Base-by-base conservation (phyloP, 64 coral and sea anemone species). In the Montipora efflorescens region DNA sequence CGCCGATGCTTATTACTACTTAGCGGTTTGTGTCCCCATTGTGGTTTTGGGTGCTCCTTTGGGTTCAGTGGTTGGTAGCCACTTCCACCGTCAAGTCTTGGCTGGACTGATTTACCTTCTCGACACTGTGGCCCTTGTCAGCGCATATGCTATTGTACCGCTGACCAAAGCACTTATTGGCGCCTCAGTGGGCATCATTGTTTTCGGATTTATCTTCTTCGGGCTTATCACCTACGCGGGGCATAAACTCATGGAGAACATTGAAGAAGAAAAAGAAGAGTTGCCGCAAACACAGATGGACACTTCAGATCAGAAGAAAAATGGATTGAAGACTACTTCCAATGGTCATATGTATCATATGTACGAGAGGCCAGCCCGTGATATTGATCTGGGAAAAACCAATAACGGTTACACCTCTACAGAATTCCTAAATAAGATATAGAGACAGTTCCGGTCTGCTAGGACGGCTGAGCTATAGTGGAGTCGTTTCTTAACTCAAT, bases 21-120 rank as follows among this genome's bases (percentile, higher is more conserved):
- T 92, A 1, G 94, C 71, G 57, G 94, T 95, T 7, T 95, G 94
- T 52, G 82, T 92, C 13, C 94, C 94, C 16, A 92, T 95, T 67
- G 94, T 95, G 23, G 94, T 95, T 18, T 28, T 91, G 8, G 94
- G 94, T 3, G 94, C 94, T 16, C 94, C 94, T 5, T 49, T 95
- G 5, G 94, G 94, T 2, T 95, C 94, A n/a, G 57, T 92, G 3
- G 61, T 95, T 47, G 94, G 94, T 5, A 95, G 80, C 18, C 94
- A 95, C 44, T 95, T 95, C 62, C 94, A 95, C 69, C 89, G 94
- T 4, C 81, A 91, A 69, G 76, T 95, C 21, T 52, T 95, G 1
- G 94, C 94, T 48, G 89, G 80, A 50, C n/a, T 88, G 16, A 75
- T 88, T 11, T 95, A 95, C 59, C 7, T 95, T 19, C 87, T 78